A percentile compares a stretch with the other conserved stretches of the same genome.
Evolutionary conservation across 53 echinoderm and acorn worm genomes (phyloP).

Genomic region (Stichopus horrens): DNA sequence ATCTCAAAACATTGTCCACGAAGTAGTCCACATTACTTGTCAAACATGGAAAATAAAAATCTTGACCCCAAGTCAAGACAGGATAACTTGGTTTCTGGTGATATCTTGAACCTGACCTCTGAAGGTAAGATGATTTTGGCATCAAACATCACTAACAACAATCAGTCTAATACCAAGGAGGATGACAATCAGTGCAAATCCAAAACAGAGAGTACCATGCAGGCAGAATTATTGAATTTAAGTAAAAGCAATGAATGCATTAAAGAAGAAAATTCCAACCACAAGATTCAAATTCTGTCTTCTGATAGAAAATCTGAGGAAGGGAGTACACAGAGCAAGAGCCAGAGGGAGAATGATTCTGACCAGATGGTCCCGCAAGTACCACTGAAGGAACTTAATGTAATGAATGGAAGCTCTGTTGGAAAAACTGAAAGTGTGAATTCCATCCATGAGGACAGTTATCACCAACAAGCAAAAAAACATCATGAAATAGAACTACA

Average conservation of each 20-base stretch:
- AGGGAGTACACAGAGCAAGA: too few relatives aligned
- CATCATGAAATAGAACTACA: not conserved
- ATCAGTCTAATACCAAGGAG: not conserved
- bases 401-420: not conserved
- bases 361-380: not conserved
- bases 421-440: not conserved
- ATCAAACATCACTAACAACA: not conserved
- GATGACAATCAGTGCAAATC: not conserved
- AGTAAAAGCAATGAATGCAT: too few relatives aligned
- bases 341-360: not conserved
- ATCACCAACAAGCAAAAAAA: not conserved
- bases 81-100: not conserved
- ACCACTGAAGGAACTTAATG: not conserved
- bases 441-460: not conserved
- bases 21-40: not conserved
- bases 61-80: not conserved
- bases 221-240: not conserved
- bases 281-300: too few relatives aligned
- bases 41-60: not conserved
- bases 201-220: not conserved
- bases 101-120: not conserved
- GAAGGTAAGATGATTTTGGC: not conserved
- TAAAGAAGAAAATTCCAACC: too few relatives aligned
- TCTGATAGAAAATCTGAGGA: too few relatives aligned
- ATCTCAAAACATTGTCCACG: not conserved